phyloP scores from a whole-genome alignment of 2,113 vertebrate species.

The Trogon surrucura region DNA sequence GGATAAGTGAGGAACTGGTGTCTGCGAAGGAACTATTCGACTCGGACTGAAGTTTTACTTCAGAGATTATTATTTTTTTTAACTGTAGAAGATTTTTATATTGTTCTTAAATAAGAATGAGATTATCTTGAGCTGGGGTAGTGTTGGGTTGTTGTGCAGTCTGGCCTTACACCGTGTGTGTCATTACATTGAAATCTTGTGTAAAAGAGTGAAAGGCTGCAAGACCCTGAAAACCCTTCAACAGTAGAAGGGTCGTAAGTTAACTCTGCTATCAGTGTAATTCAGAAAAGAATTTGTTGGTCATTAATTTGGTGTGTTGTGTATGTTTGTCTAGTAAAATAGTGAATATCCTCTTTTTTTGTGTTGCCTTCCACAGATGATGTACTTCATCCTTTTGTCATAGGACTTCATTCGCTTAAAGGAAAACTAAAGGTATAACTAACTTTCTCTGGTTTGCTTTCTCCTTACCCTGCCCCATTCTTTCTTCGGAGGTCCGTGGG shows the following conservation, averaged over 20 bases:
- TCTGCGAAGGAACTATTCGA: not conserved
- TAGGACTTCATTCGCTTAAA: constrained; percentile 13
- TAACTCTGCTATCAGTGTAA: not conserved
- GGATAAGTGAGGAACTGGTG: not conserved
- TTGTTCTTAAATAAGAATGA: not conserved
- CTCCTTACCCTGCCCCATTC: not conserved
- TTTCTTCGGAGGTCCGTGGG: not conserved
- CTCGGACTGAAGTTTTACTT: not conserved
- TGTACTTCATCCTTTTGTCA: constrained; percentile 25
- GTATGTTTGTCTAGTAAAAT: not conserved
- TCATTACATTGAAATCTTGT: not conserved
- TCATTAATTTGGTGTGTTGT: not conserved
- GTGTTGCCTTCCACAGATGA: constrained; percentile 42
- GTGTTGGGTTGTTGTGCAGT: rapidly evolving
- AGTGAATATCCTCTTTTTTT: not conserved
- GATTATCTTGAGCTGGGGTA: not conserved
- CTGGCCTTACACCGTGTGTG: not conserved
- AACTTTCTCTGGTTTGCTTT: not conserved
- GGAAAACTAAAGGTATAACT: constrained; percentile 23
- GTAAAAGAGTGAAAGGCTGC: not conserved
- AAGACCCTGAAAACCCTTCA: not conserved
- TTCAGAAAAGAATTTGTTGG: not conserved
- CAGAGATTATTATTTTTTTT: not conserved
- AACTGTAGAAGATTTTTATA: not conserved
- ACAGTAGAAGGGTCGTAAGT: not conserved